Percentiles rank a stretch among this genome's conserved stretches.
These are phyloP conservation scores for Hesperia comma DNA, from an alignment of 2,888 invertebrate species.

Conservation along the genomic window DNA sequence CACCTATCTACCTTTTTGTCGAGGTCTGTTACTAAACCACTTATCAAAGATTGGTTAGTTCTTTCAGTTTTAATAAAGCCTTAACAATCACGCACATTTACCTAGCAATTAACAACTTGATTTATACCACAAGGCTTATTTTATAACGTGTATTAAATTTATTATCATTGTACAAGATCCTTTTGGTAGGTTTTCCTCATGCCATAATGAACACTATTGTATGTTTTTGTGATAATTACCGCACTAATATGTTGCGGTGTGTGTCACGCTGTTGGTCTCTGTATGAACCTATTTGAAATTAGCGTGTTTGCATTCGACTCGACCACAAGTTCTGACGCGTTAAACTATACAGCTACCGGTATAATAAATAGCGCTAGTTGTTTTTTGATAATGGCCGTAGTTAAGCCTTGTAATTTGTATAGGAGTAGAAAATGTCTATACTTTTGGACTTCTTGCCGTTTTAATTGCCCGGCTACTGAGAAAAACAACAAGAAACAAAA, in stretches of 20 bases:
- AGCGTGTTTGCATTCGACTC: not conserved
- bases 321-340: not conserved
- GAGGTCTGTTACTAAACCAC: too few relatives aligned
- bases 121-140: not conserved
- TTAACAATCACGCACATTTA: too few relatives aligned
- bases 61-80: too few relatives aligned
- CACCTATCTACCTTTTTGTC: too few relatives aligned
- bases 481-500: too few relatives aligned
- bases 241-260: not conserved
- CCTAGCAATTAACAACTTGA: not conserved
- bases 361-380: not conserved
- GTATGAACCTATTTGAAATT: not conserved
- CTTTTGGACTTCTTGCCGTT: too few relatives aligned
- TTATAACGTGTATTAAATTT: too few relatives aligned
- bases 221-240: not conserved
- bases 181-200: not conserved
- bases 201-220: not conserved
- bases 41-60: too few relatives aligned
- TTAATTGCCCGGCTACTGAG: too few relatives aligned
- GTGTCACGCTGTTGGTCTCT: not conserved
- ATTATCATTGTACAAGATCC: too few relatives aligned
- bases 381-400: not conserved
- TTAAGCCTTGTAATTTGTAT: too few relatives aligned
- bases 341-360: not conserved
- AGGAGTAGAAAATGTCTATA: too few relatives aligned